A percentile compares a stretch with the other conserved stretches of the same genome.
Conservation (phyloP, 2,888 invertebrate species). For the Zygothrica quintamaculata region DNA sequence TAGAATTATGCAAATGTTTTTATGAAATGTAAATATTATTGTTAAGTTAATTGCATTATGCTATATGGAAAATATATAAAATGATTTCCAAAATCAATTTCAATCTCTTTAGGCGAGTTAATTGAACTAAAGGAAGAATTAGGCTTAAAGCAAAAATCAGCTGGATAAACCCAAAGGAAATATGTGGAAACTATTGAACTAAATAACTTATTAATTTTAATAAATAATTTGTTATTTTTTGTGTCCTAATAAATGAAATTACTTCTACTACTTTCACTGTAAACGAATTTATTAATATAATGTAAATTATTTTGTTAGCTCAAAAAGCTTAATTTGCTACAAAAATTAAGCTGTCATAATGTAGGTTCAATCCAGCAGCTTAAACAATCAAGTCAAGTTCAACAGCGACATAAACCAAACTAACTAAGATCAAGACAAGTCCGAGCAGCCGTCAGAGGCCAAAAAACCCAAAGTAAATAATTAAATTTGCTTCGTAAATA, state of each 20-base stretch:
- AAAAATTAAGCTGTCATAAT: constrained; percentile 10
- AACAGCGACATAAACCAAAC: constrained; percentile 12
- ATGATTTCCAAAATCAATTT: no score
- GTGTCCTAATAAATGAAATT: constrained; percentile 5
- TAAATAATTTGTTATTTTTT: no score
- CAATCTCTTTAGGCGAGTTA: no score
- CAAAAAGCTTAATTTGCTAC: neutral
- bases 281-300: neutral
- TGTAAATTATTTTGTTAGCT: neutral
- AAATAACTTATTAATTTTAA: no score
- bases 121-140: no score
- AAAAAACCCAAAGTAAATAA: constrained; percentile 68
- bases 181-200: constrained; percentile 1
- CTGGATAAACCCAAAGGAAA: no score
- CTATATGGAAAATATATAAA: neutral
- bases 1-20: constrained; percentile 40
- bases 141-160: no score
- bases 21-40: constrained; percentile 40
- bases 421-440: constrained; percentile 22
- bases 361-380: neutral
- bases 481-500: constrained; percentile 78
- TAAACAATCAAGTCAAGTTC: constrained; percentile 4
- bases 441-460: constrained; percentile 12
- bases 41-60: constrained; percentile 49
- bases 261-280: no score